Evolutionary conservation across 2,797 vertebrate genomes (phyloP).

Genomic region (Pteropus rufus): DNA sequence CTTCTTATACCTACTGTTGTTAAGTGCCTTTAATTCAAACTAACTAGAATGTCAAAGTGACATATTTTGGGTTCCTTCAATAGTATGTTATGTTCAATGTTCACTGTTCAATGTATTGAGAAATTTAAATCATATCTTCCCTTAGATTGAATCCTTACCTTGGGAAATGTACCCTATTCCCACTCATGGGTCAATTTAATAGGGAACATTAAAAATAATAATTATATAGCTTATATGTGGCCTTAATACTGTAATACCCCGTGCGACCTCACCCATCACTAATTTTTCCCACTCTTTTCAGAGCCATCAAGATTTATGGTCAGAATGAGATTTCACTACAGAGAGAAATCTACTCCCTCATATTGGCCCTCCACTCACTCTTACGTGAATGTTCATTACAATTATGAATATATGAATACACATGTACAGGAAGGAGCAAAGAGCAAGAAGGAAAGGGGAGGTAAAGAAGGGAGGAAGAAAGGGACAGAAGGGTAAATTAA

Average conservation of each 20-base stretch:
- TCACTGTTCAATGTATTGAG: neutral
- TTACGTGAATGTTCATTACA: neutral
- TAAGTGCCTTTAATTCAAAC: neutral
- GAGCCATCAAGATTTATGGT: neutral
- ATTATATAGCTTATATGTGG: neutral
- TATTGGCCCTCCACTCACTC: neutral
- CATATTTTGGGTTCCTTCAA: neutral
- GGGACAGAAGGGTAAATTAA: neutral
- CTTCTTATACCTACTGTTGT: neutral
- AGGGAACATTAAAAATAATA: neutral
- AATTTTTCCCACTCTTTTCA: neutral
- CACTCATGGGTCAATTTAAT: neutral
- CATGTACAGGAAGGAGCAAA: neutral
- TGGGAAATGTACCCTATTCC: neutral
- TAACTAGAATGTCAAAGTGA: neutral
- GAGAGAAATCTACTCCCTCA: neutral
- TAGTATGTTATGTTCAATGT: neutral
- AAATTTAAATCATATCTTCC: neutral
- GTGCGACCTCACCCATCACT: neutral
- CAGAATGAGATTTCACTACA: neutral
- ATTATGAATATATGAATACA: neutral
- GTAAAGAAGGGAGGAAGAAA: neutral
- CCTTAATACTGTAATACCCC: neutral
- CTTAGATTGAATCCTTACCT: neutral
- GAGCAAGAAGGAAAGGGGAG: neutral